phyloP scores from a whole-genome alignment of 2,113 vertebrate species.

The Zeus faber region DNA sequence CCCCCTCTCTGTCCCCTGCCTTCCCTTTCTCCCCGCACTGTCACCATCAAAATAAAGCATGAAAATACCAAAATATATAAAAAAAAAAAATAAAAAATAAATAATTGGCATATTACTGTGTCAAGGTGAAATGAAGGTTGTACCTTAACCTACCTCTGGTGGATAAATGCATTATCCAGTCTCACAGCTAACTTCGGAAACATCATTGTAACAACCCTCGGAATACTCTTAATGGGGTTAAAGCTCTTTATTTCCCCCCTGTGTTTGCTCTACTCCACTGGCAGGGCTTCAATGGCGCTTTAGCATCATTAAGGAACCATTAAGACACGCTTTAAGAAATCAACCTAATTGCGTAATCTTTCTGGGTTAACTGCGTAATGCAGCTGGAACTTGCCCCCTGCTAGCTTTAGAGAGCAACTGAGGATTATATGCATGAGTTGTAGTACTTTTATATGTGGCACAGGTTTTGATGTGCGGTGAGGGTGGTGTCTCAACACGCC shows the following conservation, averaged over 20 bases:
- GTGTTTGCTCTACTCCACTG: constrained; percentile 30
- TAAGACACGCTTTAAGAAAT: constrained; percentile 42
- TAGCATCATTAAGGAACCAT: constrained; percentile 49
- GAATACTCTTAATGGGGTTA: constrained; percentile 16
- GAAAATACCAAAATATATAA: no score
- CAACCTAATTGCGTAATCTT: constrained; percentile 28
- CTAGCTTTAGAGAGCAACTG: constrained; percentile 5
- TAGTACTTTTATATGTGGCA: constrained; percentile 8
- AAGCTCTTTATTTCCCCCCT: constrained; percentile 42
- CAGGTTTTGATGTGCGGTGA: no score
- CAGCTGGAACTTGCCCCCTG: not conserved
- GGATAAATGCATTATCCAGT: no score
- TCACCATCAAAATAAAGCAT: no score
- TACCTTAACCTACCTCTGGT: no score
- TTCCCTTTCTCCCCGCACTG: no score
- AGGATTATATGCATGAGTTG: constrained; percentile 8
- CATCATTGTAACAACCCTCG: constrained; percentile 9
- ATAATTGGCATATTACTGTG: no score
- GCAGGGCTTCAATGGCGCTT: constrained; percentile 40
- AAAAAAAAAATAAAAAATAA: no score
- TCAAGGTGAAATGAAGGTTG: no score
- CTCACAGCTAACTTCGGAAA: constrained; percentile 8
- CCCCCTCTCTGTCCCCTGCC: no score
- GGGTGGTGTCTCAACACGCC: no score
- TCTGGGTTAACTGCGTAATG: constrained; percentile 35